phyloP scores from a whole-genome alignment of 2,797 vertebrate species.

The Gymnopithys bicolor region DNA sequence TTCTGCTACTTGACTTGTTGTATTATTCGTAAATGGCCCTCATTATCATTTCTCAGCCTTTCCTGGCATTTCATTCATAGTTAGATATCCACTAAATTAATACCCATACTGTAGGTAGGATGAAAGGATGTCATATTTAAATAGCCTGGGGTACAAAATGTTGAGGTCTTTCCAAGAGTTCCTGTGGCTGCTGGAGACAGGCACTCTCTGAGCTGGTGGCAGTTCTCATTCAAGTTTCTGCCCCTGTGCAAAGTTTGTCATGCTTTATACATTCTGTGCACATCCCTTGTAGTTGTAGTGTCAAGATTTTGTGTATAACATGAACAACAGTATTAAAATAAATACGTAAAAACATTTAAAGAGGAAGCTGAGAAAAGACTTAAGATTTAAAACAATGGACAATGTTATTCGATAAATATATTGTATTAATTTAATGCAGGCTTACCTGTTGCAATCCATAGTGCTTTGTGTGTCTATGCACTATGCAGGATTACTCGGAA shows the following conservation, averaged over 20 bases:
- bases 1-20: neutral
- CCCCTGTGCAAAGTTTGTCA: neutral
- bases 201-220: neutral
- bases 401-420: neutral
- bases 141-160: neutral
- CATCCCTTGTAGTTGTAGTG: neutral
- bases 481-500: rapidly evolving
- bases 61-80: neutral
- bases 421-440: neutral
- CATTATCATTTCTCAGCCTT: neutral
- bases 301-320: neutral
- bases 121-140: neutral
- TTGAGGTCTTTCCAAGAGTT: neutral
- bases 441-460: neutral
- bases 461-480: neutral
- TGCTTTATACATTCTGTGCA: neutral
- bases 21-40: neutral
- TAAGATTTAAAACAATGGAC: neutral
- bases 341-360: neutral
- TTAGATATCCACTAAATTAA: neutral
- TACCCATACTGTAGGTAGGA: rapidly evolving
- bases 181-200: neutral
- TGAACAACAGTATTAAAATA: neutral
- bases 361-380: neutral
- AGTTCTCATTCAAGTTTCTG: neutral